Base-by-base conservation (phyloP, 2,797 vertebrate genomes). In the Sebastes vulpes region DNA sequence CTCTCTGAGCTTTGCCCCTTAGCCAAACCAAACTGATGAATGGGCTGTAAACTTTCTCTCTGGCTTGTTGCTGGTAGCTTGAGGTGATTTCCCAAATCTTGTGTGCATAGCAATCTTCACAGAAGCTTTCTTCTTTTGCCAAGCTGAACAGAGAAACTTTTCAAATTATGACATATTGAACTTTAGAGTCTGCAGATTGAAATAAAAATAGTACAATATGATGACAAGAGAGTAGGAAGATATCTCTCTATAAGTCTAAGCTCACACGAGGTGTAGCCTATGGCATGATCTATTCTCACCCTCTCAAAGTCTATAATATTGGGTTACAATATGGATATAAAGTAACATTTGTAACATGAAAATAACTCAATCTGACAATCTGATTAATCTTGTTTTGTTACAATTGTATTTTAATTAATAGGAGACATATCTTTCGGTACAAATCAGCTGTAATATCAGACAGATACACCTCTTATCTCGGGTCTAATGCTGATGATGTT, bases 21-120 rank as follows among this genome's bases (percentile, higher is more conserved):
- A 52, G 77, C 56, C 11, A 31, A 81, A 42, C 38, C 7, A 3
- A 76, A 58, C 35, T 54, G 54, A 77, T 76, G 77, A 67, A 50
- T 12, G 9, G 3, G 23, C 56, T 25, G 3, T 38, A 75, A 76
- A 81, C 53, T 52, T 78, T 31, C 28, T 66, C 6, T 75, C 65
- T 54, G 32, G 42, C 54, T 82, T 63, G 8, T 71, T 66, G 31
- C 53, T 38, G 2, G 7, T 9, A 46, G 73, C 71, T 86, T 16
- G 31, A 79, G 42, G 69, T 56, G 59, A 66, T 81, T 86, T 83
- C 12, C 18, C 25, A 65, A 65, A 77, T 71, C 10, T 46, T 75
- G 18, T 72, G 11, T n/a, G 38, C 29, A 32, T 1, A 46, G 28
- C 4, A 57, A 28, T 57, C 42, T 23, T 59, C 4, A 16, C 20